phyloP scores from a whole-genome alignment of 2,888 invertebrate species.

The Apantesis nais region DNA sequence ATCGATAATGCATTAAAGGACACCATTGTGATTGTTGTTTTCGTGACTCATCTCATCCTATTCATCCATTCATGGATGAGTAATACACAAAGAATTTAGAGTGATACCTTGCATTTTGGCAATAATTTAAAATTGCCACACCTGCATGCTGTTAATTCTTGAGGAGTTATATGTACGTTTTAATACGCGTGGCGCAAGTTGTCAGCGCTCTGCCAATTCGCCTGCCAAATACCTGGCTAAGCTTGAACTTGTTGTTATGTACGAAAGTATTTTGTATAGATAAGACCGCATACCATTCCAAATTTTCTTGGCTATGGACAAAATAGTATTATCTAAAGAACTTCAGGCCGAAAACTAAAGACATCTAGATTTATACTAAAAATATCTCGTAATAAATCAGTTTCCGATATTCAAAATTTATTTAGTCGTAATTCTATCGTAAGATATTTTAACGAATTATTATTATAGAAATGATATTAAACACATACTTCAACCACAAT shows the following conservation, averaged over 20 bases:
- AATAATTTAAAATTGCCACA: slow-evolving; percentile 41
- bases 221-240: slow-evolving; percentile 62
- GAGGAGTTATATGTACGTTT: slow-evolving; percentile 44
- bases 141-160: slow-evolving; percentile 61
- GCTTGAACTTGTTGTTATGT: slow-evolving; percentile 49
- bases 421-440: background rate
- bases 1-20: background rate
- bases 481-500: background rate
- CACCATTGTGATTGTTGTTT: background rate
- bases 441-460: background rate
- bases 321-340: background rate
- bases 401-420: background rate
- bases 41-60: too few relatives aligned
- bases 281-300: background rate
- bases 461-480: background rate
- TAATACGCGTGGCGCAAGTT: slow-evolving; percentile 56
- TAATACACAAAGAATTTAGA: slow-evolving; percentile 22
- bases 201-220: slow-evolving; percentile 62
- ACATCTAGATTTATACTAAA: background rate
- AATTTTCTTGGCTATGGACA: background rate
- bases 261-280: background rate
- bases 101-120: slow-evolving; percentile 46
- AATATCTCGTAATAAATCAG: background rate
- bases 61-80: background rate
- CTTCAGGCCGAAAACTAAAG: too few relatives aligned